Evolutionary conservation across 2,113 vertebrate species (phyloP), one percentile per base, ranked within the genome.

Genomic region (Egretta garzetta): DNA sequence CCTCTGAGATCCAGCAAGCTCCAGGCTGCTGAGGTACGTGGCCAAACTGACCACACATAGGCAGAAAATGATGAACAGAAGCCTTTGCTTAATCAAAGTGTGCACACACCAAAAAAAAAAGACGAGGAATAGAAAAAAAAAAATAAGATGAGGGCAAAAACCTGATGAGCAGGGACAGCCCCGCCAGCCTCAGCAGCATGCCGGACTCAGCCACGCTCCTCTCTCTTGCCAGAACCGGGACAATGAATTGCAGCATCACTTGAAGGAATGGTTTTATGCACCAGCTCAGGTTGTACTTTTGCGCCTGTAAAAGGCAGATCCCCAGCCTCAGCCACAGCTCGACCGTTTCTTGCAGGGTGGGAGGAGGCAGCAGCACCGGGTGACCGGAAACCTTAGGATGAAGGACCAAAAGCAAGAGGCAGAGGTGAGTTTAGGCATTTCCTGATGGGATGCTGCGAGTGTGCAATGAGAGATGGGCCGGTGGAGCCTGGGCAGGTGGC

Each of bases 61-160:
- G 59, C 24, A 86, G 49, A 28, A 83, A 41, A n/a, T 0, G 1
- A 50, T 6, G 20, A 41, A 49, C 26, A 9, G 3, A 73, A 80
- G 55, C 35, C 26, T 33, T 76, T 15, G 6, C 33, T 76, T 64
- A 39, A 73, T 70, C 21, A 62, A 77, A 77, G 53, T 5, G 11
- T 24, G 11, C 1, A 8, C 32, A 13, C 27, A 30, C 5, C 52
- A 9, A n/a, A 64, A 28, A 45, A 45, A 28, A 45, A 60, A 8
- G 1, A 26, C 14, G 14, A 43, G 41, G 41, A 43, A 43, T 43
- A 43, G 14, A 43, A 43, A 43, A 14, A 50, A 60, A 53, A 4
- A 59, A 75, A 58, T 20, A 86, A 83, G 50, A 32, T 0, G 0
- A 26, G 14, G 1, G 0, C 2, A 35, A 20, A 50, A 8, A 41